phyloP scores from a whole-genome alignment of 1,140 invertebrate species.

The Zaprionus tsacasi region DNA sequence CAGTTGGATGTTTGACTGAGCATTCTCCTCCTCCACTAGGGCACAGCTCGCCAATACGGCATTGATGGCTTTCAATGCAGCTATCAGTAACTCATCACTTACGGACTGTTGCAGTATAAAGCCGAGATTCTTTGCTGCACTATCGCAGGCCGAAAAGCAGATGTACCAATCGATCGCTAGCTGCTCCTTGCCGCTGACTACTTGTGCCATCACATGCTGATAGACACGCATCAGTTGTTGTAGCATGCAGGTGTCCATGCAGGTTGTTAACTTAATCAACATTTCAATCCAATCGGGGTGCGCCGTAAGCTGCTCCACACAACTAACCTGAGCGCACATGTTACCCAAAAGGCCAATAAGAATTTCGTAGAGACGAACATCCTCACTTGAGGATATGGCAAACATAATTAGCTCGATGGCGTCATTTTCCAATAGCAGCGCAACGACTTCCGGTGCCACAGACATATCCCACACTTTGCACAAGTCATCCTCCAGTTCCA shows the following conservation, averaged over 20 bases:
- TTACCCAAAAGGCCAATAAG: conserved; percentile 90
- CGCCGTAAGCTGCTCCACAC: conserved; percentile 84
- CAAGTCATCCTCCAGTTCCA: conserved; percentile 88
- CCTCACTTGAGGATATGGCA: conserved; percentile 84
- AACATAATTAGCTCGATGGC: conserved; percentile 86
- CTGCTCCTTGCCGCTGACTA: conserved; percentile 66
- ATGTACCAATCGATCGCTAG: conserved; percentile 74
- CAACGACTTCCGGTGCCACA: conserved; percentile 88
- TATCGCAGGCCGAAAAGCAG: conserved; percentile 70
- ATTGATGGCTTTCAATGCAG: conserved; percentile 86
- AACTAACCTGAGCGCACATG: conserved; percentile 85
- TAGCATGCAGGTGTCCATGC: conserved; percentile 87
- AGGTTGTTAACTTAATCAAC: conserved; percentile 86
- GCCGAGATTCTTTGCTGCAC: conserved; percentile 86
- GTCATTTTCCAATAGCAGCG: conserved; percentile 88
- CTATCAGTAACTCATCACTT: conserved; percentile 86
- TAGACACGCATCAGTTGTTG: conserved; percentile 89
- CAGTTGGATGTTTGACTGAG: conserved; percentile 53
- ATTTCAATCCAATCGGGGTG: conserved; percentile 83
- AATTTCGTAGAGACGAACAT: conserved; percentile 88
- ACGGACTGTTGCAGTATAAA: conserved; percentile 89
- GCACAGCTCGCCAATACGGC: conserved; percentile 85
- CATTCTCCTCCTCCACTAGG: conserved; percentile 69
- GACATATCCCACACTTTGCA: conserved; percentile 93
- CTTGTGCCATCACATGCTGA: conserved; percentile 85